Evolutionary conservation across 2,888 invertebrate genomes (phyloP).

Genomic region (Ashinkailepas kermadecensis): DNA sequence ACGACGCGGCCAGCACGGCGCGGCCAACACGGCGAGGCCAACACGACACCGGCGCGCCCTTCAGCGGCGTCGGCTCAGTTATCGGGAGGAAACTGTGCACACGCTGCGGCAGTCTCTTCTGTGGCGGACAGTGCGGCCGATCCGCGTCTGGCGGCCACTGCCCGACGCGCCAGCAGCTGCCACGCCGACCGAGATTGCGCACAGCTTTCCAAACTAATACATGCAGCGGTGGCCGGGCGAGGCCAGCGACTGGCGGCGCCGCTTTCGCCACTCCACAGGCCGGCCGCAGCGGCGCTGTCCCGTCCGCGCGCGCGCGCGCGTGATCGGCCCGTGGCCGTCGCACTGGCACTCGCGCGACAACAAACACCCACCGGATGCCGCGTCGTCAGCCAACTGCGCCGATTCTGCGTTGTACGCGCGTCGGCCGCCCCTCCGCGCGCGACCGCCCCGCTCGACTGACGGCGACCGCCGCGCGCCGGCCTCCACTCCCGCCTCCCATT

Average conservation of each 20-base stretch:
- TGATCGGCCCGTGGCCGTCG: no score
- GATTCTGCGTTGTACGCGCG: no score
- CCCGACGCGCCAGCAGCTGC: not conserved
- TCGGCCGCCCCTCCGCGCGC: not conserved
- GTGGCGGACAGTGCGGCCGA: no score
- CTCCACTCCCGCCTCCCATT: conserved; percentile 16
- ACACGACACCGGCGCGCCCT: no score
- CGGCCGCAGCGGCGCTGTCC: not conserved
- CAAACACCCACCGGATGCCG: no score
- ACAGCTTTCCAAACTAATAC: not conserved
- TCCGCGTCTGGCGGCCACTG: no score
- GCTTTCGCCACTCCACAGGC: not conserved
- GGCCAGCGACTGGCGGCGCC: not conserved
- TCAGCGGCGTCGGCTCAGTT: no score
- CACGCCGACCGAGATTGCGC: not conserved
- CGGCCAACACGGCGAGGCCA: no score
- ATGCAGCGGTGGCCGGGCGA: not conserved
- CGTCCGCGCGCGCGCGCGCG: not conserved
- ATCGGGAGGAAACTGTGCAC: no score
- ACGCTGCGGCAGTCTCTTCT: no score
- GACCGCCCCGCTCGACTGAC: not conserved
- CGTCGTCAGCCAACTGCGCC: no score
- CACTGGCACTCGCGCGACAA: no score
- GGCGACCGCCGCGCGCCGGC: not conserved
- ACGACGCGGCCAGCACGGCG: not conserved